Percentiles rank a stretch among this genome's conserved stretches.
Evolutionary conservation across 2,113 vertebrate species (phyloP).

Genomic region (Eublepharis macularius): DNA sequence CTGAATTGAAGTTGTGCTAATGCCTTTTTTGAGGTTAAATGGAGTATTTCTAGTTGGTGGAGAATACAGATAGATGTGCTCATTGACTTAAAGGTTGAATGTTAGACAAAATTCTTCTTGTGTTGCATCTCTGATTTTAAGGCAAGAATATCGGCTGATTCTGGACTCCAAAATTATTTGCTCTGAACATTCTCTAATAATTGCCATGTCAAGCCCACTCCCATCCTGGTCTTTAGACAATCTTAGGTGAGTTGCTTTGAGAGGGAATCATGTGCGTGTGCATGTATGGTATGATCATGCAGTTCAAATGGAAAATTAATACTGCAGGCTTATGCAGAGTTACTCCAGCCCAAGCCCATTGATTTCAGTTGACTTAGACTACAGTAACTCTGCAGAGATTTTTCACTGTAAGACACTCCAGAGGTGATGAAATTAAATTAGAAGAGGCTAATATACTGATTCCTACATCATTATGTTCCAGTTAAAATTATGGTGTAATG

Average conservation of each 20-base stretch:
- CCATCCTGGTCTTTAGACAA: conserved; percentile 64
- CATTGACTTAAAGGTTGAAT: conserved; percentile 65
- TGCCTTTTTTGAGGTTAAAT: conserved; percentile 66
- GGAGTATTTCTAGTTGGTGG: conserved; percentile 70
- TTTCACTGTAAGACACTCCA: conserved; percentile 61
- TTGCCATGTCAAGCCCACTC: conserved; percentile 63
- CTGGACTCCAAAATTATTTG: conserved; percentile 65
- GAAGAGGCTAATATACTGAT: conserved; percentile 67
- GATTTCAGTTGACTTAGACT: no score
- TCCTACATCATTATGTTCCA: conserved; percentile 75
- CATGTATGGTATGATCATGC: conserved; percentile 69
- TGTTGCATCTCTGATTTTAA: conserved; percentile 68
- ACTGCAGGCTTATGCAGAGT: no score
- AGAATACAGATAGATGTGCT: conserved; percentile 64
- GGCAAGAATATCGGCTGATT: conserved; percentile 59
- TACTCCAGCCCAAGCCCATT: no score
- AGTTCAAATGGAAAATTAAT: conserved; percentile 53
- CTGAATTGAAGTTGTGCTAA: conserved; percentile 68
- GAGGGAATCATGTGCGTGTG: conserved; percentile 71
- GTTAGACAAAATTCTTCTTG: conserved; percentile 55
- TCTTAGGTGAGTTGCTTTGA: conserved; percentile 66
- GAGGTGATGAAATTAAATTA: conserved; percentile 70
- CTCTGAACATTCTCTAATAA: conserved; percentile 65
- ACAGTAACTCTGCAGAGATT: no score
- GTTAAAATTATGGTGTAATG: conserved; percentile 77